These are phyloP conservation scores for Miichthys miiuy DNA, from an alignment of 2,797 vertebrate species.

Conservation along the genomic window DNA sequence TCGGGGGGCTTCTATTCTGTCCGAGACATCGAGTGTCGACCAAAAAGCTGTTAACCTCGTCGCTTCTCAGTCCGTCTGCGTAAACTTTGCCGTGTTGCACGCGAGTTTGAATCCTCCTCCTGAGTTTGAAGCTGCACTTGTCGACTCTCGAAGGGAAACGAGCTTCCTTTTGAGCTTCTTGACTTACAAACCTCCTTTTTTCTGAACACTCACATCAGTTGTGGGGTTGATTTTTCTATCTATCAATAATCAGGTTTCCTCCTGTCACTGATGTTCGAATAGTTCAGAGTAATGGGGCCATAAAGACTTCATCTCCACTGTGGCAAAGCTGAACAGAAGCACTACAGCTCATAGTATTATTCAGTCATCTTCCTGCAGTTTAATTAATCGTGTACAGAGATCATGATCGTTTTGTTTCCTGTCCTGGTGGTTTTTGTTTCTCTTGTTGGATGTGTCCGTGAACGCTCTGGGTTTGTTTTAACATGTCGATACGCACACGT, in stretches of 20 bases:
- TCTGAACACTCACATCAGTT: neutral
- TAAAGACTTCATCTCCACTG: neutral
- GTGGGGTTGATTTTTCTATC: neutral
- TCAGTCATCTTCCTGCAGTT: conserved; percentile 18
- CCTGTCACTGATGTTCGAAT: neutral
- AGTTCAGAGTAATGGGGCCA: conserved; percentile 19
- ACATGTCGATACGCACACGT: conserved; percentile 1
- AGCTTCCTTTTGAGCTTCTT: neutral
- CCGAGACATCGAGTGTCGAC: conserved; percentile 26
- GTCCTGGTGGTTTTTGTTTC: conserved; percentile 10
- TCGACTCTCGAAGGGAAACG: neutral
- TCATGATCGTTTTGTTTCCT: conserved; percentile 39
- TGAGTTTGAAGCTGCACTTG: conserved; percentile 5
- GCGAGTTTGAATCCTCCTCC: conserved; percentile 16
- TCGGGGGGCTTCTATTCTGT: conserved; percentile 15
- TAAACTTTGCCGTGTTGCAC: conserved; percentile 16
- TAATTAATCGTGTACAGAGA: conserved; percentile 53
- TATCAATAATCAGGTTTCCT: conserved; percentile 13
- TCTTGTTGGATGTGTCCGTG: conserved; percentile 20
- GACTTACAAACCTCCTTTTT: neutral
- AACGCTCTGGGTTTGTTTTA: neutral
- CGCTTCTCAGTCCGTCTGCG: conserved; percentile 22
- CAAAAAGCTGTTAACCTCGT: conserved; percentile 27
- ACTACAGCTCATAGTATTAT: conserved; percentile 32
- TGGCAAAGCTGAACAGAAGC: conserved; percentile 12